Conservation (phyloP, 2,797 vertebrate species). For the Echiichthys vipera region DNA sequence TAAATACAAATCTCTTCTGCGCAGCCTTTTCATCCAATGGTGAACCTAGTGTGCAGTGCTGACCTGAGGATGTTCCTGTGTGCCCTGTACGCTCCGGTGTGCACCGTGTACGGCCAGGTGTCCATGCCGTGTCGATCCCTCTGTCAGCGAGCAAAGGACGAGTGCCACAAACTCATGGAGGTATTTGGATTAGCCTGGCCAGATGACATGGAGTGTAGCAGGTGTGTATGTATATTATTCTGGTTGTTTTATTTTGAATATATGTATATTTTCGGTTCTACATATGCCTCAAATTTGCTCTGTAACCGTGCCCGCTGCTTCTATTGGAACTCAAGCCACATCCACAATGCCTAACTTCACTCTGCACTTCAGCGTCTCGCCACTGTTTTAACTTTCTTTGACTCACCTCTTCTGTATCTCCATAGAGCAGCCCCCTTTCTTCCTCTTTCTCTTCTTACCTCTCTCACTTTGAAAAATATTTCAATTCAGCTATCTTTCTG, state of each 20-base stretch:
- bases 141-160: conserved; percentile 89
- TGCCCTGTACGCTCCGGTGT: conserved; percentile 93
- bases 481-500: not conserved
- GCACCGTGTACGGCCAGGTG: conserved; percentile 92
- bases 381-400: not conserved
- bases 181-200: conserved; percentile 95
- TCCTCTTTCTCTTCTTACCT: not conserved
- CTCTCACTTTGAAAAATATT: not conserved
- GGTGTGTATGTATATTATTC: conserved; percentile 74
- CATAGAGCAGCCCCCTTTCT: not conserved
- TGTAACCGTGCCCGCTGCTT: not conserved
- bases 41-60: conserved; percentile 93
- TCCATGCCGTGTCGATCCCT: conserved; percentile 92
- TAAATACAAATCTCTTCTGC: not conserved
- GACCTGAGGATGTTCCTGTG: conserved; percentile 95
- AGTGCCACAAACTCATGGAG: conserved; percentile 95
- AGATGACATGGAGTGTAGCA: conserved; percentile 95
- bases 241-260: not conserved
- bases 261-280: not conserved
- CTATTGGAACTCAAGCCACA: conserved; percentile 7
- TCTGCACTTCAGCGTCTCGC: not conserved
- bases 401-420: not conserved
- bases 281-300: not conserved
- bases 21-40: conserved; percentile 96
- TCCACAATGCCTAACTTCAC: not conserved